phyloP scores from a whole-genome alignment of 2,888 invertebrate species.

The Deilephila porcellus region DNA sequence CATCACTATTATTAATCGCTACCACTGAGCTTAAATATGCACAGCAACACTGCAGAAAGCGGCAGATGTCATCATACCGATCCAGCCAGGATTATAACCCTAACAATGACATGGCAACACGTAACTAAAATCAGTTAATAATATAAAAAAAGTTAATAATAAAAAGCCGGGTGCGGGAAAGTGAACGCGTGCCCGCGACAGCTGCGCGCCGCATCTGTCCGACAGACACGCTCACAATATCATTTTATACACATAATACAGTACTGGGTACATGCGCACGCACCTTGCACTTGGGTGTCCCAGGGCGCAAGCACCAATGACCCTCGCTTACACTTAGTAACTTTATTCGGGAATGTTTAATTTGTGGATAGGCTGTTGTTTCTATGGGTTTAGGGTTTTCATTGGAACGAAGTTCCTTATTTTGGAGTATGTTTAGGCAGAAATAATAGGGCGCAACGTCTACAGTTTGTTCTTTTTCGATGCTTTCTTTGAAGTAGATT shows the following conservation, averaged over 20 bases:
- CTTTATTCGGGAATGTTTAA: too few relatives aligned
- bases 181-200: slow-evolving; percentile 79
- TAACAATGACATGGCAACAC: slow-evolving; percentile 19
- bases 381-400: too few relatives aligned
- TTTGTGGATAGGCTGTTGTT: too few relatives aligned
- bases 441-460: too few relatives aligned
- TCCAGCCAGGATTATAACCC: slow-evolving; percentile 10
- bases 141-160: slow-evolving; percentile 22
- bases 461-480: too few relatives aligned
- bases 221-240: slow-evolving; percentile 58
- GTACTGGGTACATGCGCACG: slow-evolving; percentile 40
- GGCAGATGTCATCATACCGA: background rate
- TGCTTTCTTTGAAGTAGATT: too few relatives aligned
- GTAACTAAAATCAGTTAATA: slow-evolving; percentile 24
- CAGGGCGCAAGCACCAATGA: slow-evolving; percentile 50
- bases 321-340: too few relatives aligned
- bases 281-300: slow-evolving; percentile 68
- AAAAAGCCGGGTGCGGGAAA: slow-evolving; percentile 58
- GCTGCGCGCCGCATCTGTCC: slow-evolving; percentile 80
- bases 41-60: background rate
- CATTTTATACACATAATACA: slow-evolving; percentile 32
- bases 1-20: background rate
- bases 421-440: too few relatives aligned
- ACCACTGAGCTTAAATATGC: background rate
- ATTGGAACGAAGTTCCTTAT: too few relatives aligned